Evolutionary conservation across 2,797 vertebrate genomes (phyloP).

Genomic region (Gouania willdenowi): DNA sequence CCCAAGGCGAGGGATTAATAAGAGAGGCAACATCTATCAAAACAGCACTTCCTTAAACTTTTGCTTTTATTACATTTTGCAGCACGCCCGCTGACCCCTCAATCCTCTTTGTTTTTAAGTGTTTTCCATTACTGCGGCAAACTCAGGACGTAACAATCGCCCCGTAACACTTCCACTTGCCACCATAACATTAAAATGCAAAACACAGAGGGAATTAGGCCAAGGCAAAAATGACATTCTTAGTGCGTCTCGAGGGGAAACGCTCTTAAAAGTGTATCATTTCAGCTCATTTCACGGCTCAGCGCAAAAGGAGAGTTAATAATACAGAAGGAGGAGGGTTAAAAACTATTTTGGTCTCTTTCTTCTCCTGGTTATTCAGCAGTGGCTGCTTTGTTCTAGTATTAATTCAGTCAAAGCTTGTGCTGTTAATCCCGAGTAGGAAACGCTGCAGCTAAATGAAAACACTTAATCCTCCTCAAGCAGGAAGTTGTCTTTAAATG

Average conservation of each 20-base stretch:
- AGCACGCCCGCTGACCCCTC: slow-evolving; percentile 35
- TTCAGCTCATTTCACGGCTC: slow-evolving; percentile 63
- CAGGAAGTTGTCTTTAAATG: slow-evolving; percentile 47
- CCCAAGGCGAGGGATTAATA: slow-evolving; percentile 32
- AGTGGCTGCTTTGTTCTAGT: slow-evolving; percentile 54
- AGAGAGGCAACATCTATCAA: slow-evolving; percentile 27
- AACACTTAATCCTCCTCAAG: slow-evolving; percentile 62
- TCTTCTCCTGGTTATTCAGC: slow-evolving; percentile 53
- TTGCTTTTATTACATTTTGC: slow-evolving; percentile 53
- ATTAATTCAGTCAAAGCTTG: slow-evolving; percentile 55
- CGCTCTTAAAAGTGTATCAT: slow-evolving; percentile 55
- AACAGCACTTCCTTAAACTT: slow-evolving; percentile 38
- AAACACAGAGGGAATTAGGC: slow-evolving; percentile 53
- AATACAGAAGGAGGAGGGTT: slow-evolving; percentile 32
- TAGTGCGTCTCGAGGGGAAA: slow-evolving; percentile 26
- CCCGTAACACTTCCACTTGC: slow-evolving; percentile 53
- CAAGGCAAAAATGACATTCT: slow-evolving; percentile 59
- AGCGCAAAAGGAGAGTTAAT: slow-evolving; percentile 52
- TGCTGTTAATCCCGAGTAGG: slow-evolving; percentile 60
- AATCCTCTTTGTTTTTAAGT: slow-evolving; percentile 60
- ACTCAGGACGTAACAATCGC: slow-evolving; percentile 40
- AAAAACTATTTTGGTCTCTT: slow-evolving; percentile 56
- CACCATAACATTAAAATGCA: slow-evolving; percentile 47
- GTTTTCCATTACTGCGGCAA: slow-evolving; percentile 51
- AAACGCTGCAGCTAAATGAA: slow-evolving; percentile 51